Base-by-base conservation (phyloP, 2,113 vertebrate species). In the Eretmochelys imbricata region DNA sequence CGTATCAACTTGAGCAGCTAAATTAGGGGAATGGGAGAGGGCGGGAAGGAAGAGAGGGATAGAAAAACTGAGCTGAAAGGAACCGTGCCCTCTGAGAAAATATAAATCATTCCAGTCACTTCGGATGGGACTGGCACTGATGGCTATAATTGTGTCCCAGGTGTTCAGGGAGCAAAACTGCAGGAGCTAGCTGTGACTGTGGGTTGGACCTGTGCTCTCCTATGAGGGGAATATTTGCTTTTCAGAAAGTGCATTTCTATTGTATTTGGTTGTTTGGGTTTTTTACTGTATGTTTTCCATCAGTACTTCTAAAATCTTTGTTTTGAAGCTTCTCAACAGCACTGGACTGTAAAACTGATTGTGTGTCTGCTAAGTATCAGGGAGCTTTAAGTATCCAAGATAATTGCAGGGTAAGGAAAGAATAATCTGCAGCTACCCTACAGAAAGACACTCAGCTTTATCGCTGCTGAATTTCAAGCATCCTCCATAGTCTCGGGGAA, bases 361-460 rank as follows among this genome's bases (percentile, higher is more conserved):
- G 10, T 50, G 84, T 87, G 49, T 27, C 50, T 53, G 50, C 89
- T 51, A 69, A 90, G 55, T 88, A 57, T 69, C 85, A 84, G 85
- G 29, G 81, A 22, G 80, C 96, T 94, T 95, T 80, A 85, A 96
- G 59, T 87, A 75, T 80, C 91, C 49, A 11, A 72, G 82, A 82
- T 97, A 96, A 96, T 97, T 96, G 76, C 57, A 89, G 90, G 84
- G 86, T 88, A 90, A 72, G 55, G 55, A 84, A 38, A 79, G 84
- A 82, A 91, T 88, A 82, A 85, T 84, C 2, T 29, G 51, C n/a
- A 57, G 82, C 82, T 95, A 79, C 76, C 88, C 88, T 95, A 89
- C 90, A 76, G 90, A 50, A 87, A 69, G 12, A 24, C 48, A n/a
- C 42, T 78, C 42, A 8, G 69, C 55, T 85, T 89, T 31, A 9